phyloP scores from a whole-genome alignment of 2,888 invertebrate genomes.

The Nomada ferruginata region DNA sequence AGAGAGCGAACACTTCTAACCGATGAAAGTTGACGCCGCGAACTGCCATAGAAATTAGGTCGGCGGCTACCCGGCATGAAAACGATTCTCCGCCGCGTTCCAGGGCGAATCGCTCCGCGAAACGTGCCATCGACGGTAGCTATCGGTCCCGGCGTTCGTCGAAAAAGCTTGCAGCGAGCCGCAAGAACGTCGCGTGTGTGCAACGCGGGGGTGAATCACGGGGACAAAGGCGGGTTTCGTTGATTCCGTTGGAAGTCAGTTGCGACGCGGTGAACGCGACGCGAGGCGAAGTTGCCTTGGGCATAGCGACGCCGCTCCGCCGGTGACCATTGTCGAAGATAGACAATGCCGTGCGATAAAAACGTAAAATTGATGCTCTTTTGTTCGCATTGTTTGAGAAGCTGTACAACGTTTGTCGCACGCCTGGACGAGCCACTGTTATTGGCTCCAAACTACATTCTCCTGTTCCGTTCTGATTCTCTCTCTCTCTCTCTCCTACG shows the following conservation, averaged over 20 bases:
- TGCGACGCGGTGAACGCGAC: conserved; percentile 27
- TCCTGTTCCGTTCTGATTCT: conserved; percentile 56
- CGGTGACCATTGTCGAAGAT: conserved; percentile 79
- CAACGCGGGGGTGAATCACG: conserved; percentile 27
- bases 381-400: conserved; percentile 82
- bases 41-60: conserved; percentile 18
- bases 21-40: not conserved
- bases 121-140: conserved; percentile 20
- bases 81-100: not conserved
- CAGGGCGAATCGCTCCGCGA: conserved; percentile 7
- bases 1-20: too few relatives aligned
- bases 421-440: conserved; percentile 80
- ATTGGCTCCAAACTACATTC: conserved; percentile 77
- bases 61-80: conserved; percentile 15
- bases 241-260: conserved; percentile 60
- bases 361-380: conserved; percentile 84
- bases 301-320: conserved; percentile 34
- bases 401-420: conserved; percentile 81
- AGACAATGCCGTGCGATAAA: conserved; percentile 83
- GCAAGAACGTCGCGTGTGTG: conserved; percentile 36
- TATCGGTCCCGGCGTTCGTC: conserved; percentile 4
- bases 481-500: conserved; percentile 7
- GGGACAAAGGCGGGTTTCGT: conserved; percentile 58
- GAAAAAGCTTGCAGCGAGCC: conserved; percentile 45
- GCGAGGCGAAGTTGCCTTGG: conserved; percentile 49